Evolutionary conservation across 2,888 invertebrate genomes (phyloP), one percentile per base, ranked within the genome.

Genomic region (Carterocephalus palaemon): DNA sequence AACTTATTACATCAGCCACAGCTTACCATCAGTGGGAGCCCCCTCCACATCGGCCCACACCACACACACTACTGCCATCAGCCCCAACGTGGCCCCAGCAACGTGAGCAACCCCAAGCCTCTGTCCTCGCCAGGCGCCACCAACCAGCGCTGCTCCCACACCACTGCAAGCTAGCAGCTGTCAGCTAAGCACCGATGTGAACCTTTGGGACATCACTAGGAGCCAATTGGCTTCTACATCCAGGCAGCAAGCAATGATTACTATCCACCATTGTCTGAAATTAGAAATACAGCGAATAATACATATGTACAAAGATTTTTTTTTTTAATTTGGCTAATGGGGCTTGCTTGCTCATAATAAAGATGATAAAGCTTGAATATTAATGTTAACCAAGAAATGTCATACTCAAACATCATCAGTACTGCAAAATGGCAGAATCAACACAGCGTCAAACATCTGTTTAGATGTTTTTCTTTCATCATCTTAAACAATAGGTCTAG

Each of bases 211-310:
- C 68, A 92, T 90, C 8, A 95, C 93, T 49, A 95, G 88, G 49
- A 95, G 81, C 73, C 92, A 95, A 67, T 93, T 93, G 3, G 95
- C 95, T 79, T 95, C 94, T n/a, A 96, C 95, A 67, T 96, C 95
- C 49, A 95, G 88, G 36, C 92, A 75, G 17, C 95, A 93, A 7
- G 95, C 88, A 53, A 95, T 76, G 49, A 94, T 78, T 60, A 95
- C 91, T 56, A 94, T 89, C 92, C 93, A 94, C 84, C 84, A 85
- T 64, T 67, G 68, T 48, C 85, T 66, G 92, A 4, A 68, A 73
- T 36, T 26, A n/a, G 31, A n/a, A n/a, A n/a, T n/a, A n/a, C n/a
- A n/a, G n/a, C n/a, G n/a, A n/a, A n/a, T 4, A 42, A 31, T 13
- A 19, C 47, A 29, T 20, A 43, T 26, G 17, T 10, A 38, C 8